Percentiles rank a stretch among this genome's conserved stretches.
Evolutionary conservation across 2,113 vertebrate genomes (phyloP).

Genomic region (Rhipidura dahli): DNA sequence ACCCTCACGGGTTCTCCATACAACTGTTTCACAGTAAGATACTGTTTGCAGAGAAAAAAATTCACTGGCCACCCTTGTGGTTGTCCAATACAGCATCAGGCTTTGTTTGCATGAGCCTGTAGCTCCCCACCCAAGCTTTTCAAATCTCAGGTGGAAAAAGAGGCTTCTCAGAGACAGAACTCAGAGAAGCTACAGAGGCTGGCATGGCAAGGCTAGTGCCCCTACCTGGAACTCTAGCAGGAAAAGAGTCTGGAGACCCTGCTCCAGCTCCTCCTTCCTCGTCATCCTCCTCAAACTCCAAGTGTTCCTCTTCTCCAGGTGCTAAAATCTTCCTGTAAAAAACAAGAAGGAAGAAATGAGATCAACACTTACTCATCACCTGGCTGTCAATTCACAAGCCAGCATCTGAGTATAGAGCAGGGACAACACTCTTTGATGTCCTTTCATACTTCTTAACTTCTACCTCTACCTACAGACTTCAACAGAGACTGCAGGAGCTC

Average conservation of each 20-base stretch:
- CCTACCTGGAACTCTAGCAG: conserved; percentile 87
- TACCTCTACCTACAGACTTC: neutral
- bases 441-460: neutral
- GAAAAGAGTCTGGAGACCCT: conserved; percentile 83
- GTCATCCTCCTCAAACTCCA: conserved; percentile 95
- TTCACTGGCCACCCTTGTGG: neutral
- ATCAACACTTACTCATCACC: neutral
- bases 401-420: neutral
- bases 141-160: neutral
- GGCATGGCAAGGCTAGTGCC: neutral
- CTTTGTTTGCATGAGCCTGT: neutral
- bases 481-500: neutral
- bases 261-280: conserved; percentile 86
- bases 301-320: conserved; percentile 95
- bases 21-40: neutral
- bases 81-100: neutral
- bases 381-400: neutral
- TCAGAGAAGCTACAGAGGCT: neutral
- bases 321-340: conserved; percentile 90
- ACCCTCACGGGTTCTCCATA: neutral
- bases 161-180: neutral
- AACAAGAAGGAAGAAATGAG: neutral
- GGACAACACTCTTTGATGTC: neutral
- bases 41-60: neutral
- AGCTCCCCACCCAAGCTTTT: neutral